A percentile compares a stretch with the other conserved stretches of the same genome.
Conservation (phyloP, 1,140 invertebrate genomes). For the Trypoxylus dichotomus region DNA sequence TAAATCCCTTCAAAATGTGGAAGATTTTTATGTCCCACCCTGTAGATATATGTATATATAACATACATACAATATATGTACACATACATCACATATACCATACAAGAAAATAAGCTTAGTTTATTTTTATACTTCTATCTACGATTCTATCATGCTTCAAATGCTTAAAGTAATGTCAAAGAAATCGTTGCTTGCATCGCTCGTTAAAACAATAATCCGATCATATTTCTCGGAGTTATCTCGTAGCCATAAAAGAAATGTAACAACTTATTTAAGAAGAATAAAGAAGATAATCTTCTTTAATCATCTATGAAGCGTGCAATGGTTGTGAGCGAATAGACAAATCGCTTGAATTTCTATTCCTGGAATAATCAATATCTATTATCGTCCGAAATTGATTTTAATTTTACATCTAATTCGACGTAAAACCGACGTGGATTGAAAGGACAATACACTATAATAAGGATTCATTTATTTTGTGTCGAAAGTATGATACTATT, state of each 20-base stretch:
- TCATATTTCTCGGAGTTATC: background rate
- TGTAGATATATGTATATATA: too few species aligned
- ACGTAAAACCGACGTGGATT: background rate
- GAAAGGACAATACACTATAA: background rate
- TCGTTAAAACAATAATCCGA: background rate
- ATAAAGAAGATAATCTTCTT: background rate
- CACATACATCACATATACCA: too few species aligned
- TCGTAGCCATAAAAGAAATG: background rate
- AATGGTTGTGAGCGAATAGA: background rate
- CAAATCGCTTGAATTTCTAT: background rate
- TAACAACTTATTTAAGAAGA: background rate
- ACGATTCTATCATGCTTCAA: too few species aligned
- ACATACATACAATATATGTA: too few species aligned
- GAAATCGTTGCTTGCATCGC: background rate
- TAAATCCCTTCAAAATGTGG: too few species aligned
- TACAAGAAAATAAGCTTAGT: too few species aligned
- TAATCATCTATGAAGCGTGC: background rate
- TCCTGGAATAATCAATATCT: background rate
- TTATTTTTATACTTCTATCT: too few species aligned
- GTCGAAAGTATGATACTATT: background rate
- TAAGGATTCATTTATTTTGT: background rate
- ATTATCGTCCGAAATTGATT: background rate
- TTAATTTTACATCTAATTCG: background rate
- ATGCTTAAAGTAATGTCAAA: too few species aligned
- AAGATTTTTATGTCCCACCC: too few species aligned